These are phyloP conservation scores for Metalampra italica DNA, from an alignment of 2,888 invertebrate genomes.

Conservation along the genomic window DNA sequence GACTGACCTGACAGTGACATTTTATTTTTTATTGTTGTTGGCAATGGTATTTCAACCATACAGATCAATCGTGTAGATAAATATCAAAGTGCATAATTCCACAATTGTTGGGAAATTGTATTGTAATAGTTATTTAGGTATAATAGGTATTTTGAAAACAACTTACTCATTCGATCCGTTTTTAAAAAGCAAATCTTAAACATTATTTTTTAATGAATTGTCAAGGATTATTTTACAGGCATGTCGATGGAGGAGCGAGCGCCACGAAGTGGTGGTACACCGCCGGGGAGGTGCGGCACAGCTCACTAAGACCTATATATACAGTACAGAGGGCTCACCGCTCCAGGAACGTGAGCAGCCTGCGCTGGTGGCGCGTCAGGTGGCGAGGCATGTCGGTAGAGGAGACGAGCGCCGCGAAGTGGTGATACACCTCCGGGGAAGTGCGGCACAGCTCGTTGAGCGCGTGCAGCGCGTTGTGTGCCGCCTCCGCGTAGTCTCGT, in stretches of 20 bases:
- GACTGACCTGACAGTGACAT: no score
- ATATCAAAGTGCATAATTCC: no score
- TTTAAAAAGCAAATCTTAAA: no score
- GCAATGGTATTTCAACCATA: no score
- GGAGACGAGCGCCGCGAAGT: constrained; percentile 40
- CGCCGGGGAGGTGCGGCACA: constrained; percentile 22
- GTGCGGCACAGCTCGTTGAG: constrained; percentile 30
- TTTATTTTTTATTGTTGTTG: no score
- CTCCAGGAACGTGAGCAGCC: constrained; percentile 34
- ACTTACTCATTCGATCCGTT: no score
- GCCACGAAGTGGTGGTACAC: constrained; percentile 31
- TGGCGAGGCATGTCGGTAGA: constrained; percentile 34
- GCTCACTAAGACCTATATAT: constrained; percentile 24
- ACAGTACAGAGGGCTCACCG: constrained; percentile 27
- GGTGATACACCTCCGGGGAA: constrained; percentile 20
- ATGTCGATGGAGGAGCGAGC: constrained; percentile 39
- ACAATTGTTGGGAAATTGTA: no score
- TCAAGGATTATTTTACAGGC: no score
- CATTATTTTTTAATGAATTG: no score
- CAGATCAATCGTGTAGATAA: no score
- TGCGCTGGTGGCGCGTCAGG: constrained; percentile 35
- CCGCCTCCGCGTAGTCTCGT: constrained; percentile 58
- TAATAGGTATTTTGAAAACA: no score
- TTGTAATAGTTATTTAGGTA: no score
- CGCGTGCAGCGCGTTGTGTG: constrained; percentile 39